Conservation (phyloP, 2,113 vertebrate genomes). For the human region DNA sequence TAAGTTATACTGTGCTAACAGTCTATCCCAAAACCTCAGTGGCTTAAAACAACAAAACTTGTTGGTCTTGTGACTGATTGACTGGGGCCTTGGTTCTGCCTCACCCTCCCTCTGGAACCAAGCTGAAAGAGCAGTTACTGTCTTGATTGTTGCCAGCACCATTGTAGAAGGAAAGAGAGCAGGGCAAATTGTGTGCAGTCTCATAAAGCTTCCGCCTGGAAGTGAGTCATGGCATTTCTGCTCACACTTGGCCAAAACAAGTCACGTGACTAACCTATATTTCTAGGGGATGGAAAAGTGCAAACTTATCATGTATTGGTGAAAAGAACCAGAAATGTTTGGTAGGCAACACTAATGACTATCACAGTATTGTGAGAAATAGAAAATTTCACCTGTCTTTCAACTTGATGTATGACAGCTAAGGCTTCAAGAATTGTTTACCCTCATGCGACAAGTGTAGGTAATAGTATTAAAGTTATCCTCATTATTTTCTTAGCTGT, state of each 20-base stretch:
- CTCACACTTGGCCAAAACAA: background rate
- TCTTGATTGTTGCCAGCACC: background rate
- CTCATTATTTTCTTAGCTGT: background rate
- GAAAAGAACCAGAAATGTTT: background rate
- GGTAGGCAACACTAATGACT: background rate
- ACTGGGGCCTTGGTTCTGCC: background rate
- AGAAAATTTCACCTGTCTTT: background rate
- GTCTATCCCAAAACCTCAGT: background rate
- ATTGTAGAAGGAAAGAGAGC: background rate
- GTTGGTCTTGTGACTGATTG: background rate
- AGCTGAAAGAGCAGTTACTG: background rate
- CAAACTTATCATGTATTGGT: background rate
- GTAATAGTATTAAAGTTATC: slow-evolving; percentile 12
- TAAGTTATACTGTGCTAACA: background rate
- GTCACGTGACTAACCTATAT: background rate
- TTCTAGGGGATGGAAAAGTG: background rate
- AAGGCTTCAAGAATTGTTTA: background rate
- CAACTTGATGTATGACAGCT: background rate
- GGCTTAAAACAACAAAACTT: background rate
- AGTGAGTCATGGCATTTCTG: background rate
- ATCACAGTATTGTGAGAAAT: background rate
- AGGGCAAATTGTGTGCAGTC: background rate
- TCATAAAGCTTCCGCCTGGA: background rate
- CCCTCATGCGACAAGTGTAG: background rate
- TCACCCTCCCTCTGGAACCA: background rate